Percentiles rank a stretch among this genome's conserved stretches.
phyloP scores from a whole-genome alignment of 2,113 vertebrate genomes.

The Megalops atlanticus region DNA sequence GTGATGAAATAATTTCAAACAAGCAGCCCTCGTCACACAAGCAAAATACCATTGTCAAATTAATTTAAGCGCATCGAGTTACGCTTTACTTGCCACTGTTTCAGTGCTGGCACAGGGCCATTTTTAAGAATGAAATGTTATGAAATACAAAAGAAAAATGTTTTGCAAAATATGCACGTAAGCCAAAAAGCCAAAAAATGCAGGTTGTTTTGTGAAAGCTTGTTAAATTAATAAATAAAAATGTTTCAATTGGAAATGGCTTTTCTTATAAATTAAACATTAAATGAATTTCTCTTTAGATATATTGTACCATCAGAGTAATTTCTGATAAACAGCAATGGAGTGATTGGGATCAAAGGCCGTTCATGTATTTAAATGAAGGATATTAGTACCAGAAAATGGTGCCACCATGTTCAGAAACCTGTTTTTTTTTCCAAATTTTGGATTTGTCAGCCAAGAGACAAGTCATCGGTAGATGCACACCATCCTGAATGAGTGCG shows the following conservation, averaged over 20 bases:
- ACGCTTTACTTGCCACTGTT: no score
- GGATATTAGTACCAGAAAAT: neutral
- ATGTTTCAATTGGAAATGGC: neutral
- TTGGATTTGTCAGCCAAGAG: neutral
- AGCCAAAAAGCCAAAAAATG: neutral
- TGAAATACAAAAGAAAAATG: no score
- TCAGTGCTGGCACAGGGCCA: no score
- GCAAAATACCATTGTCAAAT: no score
- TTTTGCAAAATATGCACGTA: neutral
- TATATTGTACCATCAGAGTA: neutral
- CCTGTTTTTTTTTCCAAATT: neutral
- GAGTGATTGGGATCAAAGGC: neutral
- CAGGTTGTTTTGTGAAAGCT: neutral
- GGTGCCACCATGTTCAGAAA: neutral
- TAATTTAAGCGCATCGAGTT: no score
- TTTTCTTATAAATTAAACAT: neutral
- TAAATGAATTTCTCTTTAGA: neutral
- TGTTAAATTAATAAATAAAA: neutral
- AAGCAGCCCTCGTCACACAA: no score
- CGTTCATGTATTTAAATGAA: neutral
- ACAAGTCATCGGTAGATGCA: constrained; percentile 7
- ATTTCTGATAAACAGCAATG: neutral
- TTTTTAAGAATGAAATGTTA: no score
- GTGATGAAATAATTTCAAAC: no score
- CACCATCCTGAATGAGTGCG: constrained; percentile 19